Evolutionary conservation across 2,113 vertebrate genomes (phyloP).

Genomic region (Microtus oregoni): DNA sequence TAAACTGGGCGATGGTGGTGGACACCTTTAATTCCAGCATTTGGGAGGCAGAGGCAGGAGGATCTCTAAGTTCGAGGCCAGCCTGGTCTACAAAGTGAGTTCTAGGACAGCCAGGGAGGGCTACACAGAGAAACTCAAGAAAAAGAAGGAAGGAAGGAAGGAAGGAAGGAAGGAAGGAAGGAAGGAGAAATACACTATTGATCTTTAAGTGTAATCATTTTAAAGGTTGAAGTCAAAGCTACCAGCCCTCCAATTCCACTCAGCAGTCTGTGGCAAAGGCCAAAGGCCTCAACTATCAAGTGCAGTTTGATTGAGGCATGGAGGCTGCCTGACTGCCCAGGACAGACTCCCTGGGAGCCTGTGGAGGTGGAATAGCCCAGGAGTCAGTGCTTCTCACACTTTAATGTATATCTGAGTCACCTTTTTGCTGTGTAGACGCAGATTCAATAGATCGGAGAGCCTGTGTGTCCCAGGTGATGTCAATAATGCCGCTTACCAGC

Average conservation of each 20-base stretch:
- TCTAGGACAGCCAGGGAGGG: background rate
- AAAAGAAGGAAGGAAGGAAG: background rate
- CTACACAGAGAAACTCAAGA: background rate
- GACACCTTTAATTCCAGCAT: background rate
- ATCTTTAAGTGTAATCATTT: constrained; percentile 59
- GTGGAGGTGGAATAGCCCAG: background rate
- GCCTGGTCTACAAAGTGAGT: background rate
- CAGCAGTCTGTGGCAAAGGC: constrained; percentile 40
- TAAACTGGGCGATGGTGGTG: background rate
- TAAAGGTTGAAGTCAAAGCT: constrained; percentile 37
- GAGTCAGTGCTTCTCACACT: background rate
- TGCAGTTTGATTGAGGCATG: constrained; percentile 48
- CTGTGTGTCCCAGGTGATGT: background rate
- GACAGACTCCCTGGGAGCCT: background rate
- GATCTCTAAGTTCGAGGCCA: background rate
- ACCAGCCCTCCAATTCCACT: constrained; percentile 13
- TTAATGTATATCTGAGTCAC: background rate
- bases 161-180: background rate
- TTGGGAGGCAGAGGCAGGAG: background rate
- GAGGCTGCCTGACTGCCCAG: constrained; percentile 52
- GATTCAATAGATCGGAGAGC: background rate
- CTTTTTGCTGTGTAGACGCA: background rate
- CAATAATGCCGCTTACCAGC: background rate
- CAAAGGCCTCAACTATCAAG: constrained; percentile 41
- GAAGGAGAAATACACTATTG: constrained; percentile 58